A percentile compares a stretch with the other conserved stretches of the same genome.
These are phyloP conservation scores for Torymus aiolomorphi DNA, from an alignment of 2,888 invertebrate genomes.

Conservation along the genomic window DNA sequence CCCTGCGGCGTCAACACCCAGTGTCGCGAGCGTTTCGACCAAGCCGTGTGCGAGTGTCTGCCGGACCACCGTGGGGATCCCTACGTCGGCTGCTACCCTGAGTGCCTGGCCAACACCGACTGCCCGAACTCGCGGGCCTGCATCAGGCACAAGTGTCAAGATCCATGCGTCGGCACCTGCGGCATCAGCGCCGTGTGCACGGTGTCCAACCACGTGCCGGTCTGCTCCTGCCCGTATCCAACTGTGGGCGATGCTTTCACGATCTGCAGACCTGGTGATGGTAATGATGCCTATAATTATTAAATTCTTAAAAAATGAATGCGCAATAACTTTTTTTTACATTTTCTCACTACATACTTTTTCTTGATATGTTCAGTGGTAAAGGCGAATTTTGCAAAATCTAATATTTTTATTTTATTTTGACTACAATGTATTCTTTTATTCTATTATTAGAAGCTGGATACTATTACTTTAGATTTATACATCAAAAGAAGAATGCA, in stretches of 20 bases:
- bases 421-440: too few species aligned
- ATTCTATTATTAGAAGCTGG: too few species aligned
- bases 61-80: constrained; percentile 83
- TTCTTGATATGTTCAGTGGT: too few species aligned
- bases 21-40: constrained; percentile 82
- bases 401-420: too few species aligned
- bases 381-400: too few species aligned
- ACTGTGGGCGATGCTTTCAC: constrained; percentile 88
- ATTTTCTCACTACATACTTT: too few species aligned
- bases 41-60: constrained; percentile 84
- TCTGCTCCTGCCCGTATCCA: constrained; percentile 83
- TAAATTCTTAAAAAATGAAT: too few species aligned
- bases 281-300: too few species aligned
- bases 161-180: constrained; percentile 87
- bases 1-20: constrained; percentile 83
- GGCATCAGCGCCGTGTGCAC: constrained; percentile 84
- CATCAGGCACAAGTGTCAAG: constrained; percentile 82
- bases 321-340: too few species aligned
- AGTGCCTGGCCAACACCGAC: constrained; percentile 85
- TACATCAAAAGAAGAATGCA: too few species aligned
- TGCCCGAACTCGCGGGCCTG: constrained; percentile 83
- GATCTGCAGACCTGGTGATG: constrained; percentile 75
- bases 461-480: too few species aligned
- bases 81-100: constrained; percentile 80
- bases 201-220: constrained; percentile 85